Evolutionary conservation across 2,797 vertebrate species (phyloP).

Genomic region (Sorex maritimensis): DNA sequence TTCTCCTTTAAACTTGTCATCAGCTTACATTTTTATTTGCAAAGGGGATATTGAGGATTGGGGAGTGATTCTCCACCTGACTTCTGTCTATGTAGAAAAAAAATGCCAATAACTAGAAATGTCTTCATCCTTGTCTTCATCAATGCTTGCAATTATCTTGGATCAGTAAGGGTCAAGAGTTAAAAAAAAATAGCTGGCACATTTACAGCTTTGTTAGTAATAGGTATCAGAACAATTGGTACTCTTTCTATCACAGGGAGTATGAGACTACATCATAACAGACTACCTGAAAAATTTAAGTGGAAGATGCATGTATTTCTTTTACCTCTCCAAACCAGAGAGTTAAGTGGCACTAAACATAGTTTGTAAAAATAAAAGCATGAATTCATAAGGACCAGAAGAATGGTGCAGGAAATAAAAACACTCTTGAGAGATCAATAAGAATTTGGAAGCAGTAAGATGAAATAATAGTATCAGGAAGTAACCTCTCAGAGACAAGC

Average conservation of each 20-base stretch:
- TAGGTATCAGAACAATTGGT: not conserved
- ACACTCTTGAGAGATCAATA: constrained; percentile 43
- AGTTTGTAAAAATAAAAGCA: constrained; percentile 28
- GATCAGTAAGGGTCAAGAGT: not conserved
- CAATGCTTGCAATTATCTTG: not conserved
- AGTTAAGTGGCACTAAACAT: constrained; percentile 27
- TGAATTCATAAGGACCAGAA: constrained; percentile 50
- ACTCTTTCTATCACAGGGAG: not conserved
- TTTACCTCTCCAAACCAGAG: not conserved
- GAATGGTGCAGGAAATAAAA: constrained; percentile 71
- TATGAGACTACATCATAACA: not conserved
- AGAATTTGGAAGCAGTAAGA: constrained; percentile 18
- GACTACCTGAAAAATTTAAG: not conserved
- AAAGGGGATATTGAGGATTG: not conserved
- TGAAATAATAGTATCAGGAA: constrained; percentile 40
- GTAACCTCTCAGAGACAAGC: constrained; percentile 59
- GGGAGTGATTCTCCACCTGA: not conserved
- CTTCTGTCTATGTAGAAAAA: not conserved
- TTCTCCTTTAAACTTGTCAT: not conserved
- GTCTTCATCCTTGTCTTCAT: not conserved
- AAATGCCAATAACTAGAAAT: not conserved
- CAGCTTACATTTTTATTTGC: not conserved
- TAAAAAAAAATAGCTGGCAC: not conserved
- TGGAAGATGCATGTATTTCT: not conserved
- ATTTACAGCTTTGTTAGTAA: not conserved